Evolutionary conservation across 2,888 invertebrate genomes (phyloP), one percentile per base, ranked within the genome.

Genomic region (Drosophila anomalata): DNA sequence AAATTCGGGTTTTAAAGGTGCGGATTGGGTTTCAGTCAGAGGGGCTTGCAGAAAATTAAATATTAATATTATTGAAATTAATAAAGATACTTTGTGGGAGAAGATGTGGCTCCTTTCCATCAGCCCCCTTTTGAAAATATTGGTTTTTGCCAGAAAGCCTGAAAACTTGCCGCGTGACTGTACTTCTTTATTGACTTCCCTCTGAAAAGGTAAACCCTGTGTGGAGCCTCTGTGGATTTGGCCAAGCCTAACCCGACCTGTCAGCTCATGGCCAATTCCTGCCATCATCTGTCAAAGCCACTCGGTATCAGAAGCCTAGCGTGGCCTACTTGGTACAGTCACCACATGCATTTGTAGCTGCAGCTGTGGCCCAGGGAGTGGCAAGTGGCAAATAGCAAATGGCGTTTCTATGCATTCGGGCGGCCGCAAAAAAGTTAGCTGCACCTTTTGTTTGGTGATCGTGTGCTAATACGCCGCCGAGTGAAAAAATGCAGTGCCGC

Each of bases 401-500:
- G 51, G 36, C 51, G 50, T 51, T 65, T 56, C 66, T 56, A 59
- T 58, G 59, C 59, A 52, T 59, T 63, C 41, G 22, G 39, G 46
- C 14, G 33, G 9, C 47, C 29, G 52, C 60, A 50, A 39, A 66
- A 36, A 71, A 66, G 51, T 59, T 48, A 56, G 77, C 75, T 62
- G 56, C 63, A 44, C 46, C 39, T 61, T 77, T 77, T 77, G 77
- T 77, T 63, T 57, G 75, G 42, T 29, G 71, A 53, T 65, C 57
- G 74, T 56, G 58, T 60, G 46, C 62, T 58, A 73, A 72, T 72
- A 72, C 71, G 29, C 17, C 48, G 51, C 17, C 36, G 51, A 36
- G 57, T 42, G 39, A 55, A 46, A 62, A 55, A 50, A 33, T 36
- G 36, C 14, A n/a, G 17, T 9, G 4, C 24, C 26, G 12, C 39